phyloP scores from a whole-genome alignment of 1,140 invertebrate species.

The Branchinecta lindahli region DNA sequence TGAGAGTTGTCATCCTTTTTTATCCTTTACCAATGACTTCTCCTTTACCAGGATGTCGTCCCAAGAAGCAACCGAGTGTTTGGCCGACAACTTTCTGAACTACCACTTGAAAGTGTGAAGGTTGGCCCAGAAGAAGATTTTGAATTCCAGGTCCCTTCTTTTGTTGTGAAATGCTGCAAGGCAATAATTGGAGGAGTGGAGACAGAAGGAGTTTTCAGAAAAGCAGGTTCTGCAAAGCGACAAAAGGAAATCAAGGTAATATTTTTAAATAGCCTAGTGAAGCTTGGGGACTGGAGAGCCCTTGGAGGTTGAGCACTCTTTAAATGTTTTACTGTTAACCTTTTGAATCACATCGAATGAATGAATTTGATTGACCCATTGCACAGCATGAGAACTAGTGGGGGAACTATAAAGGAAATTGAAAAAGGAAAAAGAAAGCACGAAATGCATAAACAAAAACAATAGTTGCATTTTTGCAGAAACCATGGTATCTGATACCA shows the following conservation, averaged over 20 bases:
- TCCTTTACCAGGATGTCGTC: background rate
- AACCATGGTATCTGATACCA: too few species aligned
- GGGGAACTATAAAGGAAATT: too few species aligned
- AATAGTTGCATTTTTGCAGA: too few species aligned
- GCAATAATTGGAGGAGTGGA: conserved; percentile 47
- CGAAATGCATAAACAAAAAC: too few species aligned
- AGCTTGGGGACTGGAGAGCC: too few species aligned
- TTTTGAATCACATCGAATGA: too few species aligned
- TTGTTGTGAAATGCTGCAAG: conserved; percentile 52
- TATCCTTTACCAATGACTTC: background rate
- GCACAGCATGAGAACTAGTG: too few species aligned
- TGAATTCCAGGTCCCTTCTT: conserved; percentile 49
- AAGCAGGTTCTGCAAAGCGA: conserved; percentile 58
- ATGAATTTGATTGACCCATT: too few species aligned
- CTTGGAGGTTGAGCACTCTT: too few species aligned
- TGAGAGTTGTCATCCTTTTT: too few species aligned
- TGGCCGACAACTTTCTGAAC: background rate
- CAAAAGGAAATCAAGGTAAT: conserved; percentile 60
- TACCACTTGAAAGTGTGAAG: conserved; percentile 3
- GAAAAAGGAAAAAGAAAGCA: too few species aligned
- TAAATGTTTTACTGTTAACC: too few species aligned
- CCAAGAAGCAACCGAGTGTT: background rate
- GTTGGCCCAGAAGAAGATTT: conserved; percentile 22
- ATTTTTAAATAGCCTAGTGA: background rate
- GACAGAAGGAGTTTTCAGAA: conserved; percentile 65